Evolutionary conservation across 2,888 invertebrate genomes (phyloP), one percentile per base, ranked within the genome.

Genomic region (Adelognathus sp.): DNA sequence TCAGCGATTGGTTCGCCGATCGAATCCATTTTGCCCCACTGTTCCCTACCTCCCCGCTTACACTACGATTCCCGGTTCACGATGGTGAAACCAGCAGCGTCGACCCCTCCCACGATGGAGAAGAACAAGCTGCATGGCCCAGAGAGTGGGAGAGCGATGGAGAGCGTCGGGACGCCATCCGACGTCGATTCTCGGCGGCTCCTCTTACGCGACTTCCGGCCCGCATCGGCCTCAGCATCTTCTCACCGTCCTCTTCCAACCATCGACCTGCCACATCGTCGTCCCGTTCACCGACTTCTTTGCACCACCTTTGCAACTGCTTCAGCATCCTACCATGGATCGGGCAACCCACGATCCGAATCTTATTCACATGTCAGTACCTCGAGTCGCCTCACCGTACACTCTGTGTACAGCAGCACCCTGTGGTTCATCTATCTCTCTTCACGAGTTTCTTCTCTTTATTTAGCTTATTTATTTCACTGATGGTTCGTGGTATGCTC

Each of bases 311-410:
- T 9, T n/a, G 14, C 31, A 16, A 33, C 54, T 41, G 52, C 60
- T 61, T 16, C 61, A 46, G 56, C 70, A 31, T 27, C 36, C 66
- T 63, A 31, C 18, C 58, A n/a, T n/a, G n/a, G n/a, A n/a, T n/a
- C n/a, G n/a, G n/a, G 75, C 74, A 54, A 76, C 73, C 81, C 82
- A 76, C 74, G 63, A 81, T 81, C 81, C 79, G 72, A 80, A 77
- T 82, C 79, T 82, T 81, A 82, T 82, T 82, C 85, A 79, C 81
- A 63, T 86, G 84, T 83, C 83, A 85, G 86, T 86, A 84, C 82
- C 76, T 82, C 73, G 63, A 24, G 81, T 73, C 70, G 39, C 72
- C 67, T 78, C 71, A 63, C 63, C 71, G 79, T 69, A 66, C 76
- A 73, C 73, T 56, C 66, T 73, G 56, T 63, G 60, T 71, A 58